Conservation (phyloP, 2,797 vertebrate species). For the Spinus olivaceus region DNA sequence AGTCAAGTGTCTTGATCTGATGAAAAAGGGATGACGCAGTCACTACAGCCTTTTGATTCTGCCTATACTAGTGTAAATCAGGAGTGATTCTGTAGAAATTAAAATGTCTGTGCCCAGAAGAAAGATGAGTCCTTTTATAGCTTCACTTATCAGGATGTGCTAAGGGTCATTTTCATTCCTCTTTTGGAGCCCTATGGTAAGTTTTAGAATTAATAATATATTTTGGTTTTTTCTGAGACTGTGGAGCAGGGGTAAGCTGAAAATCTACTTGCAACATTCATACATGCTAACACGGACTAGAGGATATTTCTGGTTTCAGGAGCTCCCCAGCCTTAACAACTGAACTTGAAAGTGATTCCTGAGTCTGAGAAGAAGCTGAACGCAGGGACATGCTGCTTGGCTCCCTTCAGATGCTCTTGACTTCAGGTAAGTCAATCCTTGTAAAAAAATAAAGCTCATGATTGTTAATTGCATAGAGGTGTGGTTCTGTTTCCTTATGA, state of each 20-base stretch:
- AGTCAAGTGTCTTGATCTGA: not conserved
- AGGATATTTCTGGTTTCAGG: not conserved
- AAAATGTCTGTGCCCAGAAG: not conserved
- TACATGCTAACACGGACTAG: too few relatives aligned
- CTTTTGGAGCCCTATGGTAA: not conserved
- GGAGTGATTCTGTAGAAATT: not conserved
- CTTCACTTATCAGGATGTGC: not conserved
- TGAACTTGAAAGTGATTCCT: not conserved
- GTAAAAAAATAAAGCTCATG: not conserved
- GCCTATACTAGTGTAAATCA: not conserved
- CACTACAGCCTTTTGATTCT: not conserved
- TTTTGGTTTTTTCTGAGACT: not conserved
- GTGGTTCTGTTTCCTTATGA: not conserved
- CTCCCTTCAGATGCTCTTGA: not conserved
- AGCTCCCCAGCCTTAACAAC: not conserved
- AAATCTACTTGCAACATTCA: not conserved
- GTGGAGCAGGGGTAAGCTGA: not conserved
- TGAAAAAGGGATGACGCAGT: not conserved
- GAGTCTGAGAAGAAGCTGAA: not conserved
- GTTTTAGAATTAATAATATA: not conserved
- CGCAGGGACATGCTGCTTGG: rapidly evolving
- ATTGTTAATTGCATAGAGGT: not conserved
- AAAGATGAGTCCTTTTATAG: not conserved
- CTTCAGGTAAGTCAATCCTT: not conserved
- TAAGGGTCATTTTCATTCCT: not conserved